Evolutionary conservation across 2,113 vertebrate genomes (phyloP), one percentile per base, ranked within the genome.

Genomic region (Apistogramma diplotaenia): DNA sequence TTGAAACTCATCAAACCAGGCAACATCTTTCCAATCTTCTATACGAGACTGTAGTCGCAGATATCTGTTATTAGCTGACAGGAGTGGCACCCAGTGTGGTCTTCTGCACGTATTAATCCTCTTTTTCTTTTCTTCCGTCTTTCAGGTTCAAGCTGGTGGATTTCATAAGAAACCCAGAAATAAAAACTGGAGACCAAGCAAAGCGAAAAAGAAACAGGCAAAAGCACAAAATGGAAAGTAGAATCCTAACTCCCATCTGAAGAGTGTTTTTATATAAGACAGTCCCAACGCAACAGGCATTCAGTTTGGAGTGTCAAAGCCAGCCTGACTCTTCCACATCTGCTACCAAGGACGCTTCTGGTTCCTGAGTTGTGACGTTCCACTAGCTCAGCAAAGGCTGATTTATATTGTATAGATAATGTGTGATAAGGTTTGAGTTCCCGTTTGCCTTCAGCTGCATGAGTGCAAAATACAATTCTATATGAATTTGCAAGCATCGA

Each of bases 141-240:
- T 84, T 75, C 87, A 96, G 95, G 90, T 72, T 10, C 95, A 96
- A 70, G 59, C 86, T 25, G 77, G 74, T 23, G 85, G 83, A 2
- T 90, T 90, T 79, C 87, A 91, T 74, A 96, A 96, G 90, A 96
- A 94, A 87, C 85, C 93, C 19, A 93, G 91, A 90, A 95, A 93
- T 60, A 91, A 92, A 74, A 86, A 81, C 56, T 87, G 84, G 84
- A 95, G 94, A 84, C 76, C 86, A 11, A 86, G 87, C 4, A 84
- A 70, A 70, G 43, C 27, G 62, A 70, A 81, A 21, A 94, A 94
- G 58, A 90, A 86, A 80, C 29, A 33, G 1, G 78, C 21, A 7
- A 93, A 90, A 90, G 74, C 58, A 1, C 61, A 33, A 58, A 93
- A 89, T 76, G 83, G 72, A 67, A 94, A 95, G 81, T 93, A 81